Evolutionary conservation across 2,888 invertebrate genomes (phyloP).

Genomic region (Stenodema calcarata): DNA sequence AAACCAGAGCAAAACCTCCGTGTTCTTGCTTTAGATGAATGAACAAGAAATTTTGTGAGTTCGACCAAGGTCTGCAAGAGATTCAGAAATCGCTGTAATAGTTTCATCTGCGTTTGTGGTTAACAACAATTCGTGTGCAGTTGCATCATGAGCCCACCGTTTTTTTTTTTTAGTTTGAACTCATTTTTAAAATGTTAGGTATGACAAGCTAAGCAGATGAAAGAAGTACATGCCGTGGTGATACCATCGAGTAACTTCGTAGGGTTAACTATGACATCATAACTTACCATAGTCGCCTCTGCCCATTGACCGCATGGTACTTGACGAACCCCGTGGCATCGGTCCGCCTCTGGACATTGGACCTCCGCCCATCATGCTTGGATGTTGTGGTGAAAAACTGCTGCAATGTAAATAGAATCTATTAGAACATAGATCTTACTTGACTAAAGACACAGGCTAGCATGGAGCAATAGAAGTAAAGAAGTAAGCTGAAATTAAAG

Average conservation of each 20-base stretch:
- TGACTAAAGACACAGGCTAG: no score
- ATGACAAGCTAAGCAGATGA: slow-evolving; percentile 21
- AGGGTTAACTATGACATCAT: not conserved
- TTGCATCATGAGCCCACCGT: not conserved
- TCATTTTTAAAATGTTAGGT: slow-evolving; percentile 14
- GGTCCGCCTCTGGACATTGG: slow-evolving; percentile 54
- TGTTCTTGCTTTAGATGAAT: not conserved
- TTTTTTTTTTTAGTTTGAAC: not conserved
- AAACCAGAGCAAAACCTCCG: not conserved
- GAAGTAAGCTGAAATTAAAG: no score
- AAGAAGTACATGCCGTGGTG: slow-evolving; percentile 17
- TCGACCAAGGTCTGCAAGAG: not conserved
- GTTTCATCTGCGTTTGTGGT: not conserved
- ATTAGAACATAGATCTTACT: not conserved
- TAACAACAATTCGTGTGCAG: not conserved
- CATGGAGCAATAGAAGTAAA: no score
- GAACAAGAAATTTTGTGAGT: not conserved
- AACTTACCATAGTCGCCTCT: slow-evolving; percentile 90
- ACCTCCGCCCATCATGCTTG: slow-evolving; percentile 69
- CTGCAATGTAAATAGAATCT: not conserved
- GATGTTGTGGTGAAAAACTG: slow-evolving; percentile 76
- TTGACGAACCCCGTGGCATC: slow-evolving; percentile 64
- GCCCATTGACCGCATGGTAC: slow-evolving; percentile 76
- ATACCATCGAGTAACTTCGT: not conserved
- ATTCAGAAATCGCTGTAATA: not conserved